Evolutionary conservation across 2,113 vertebrate genomes (phyloP).

Genomic region (Crotalus tigris): DNA sequence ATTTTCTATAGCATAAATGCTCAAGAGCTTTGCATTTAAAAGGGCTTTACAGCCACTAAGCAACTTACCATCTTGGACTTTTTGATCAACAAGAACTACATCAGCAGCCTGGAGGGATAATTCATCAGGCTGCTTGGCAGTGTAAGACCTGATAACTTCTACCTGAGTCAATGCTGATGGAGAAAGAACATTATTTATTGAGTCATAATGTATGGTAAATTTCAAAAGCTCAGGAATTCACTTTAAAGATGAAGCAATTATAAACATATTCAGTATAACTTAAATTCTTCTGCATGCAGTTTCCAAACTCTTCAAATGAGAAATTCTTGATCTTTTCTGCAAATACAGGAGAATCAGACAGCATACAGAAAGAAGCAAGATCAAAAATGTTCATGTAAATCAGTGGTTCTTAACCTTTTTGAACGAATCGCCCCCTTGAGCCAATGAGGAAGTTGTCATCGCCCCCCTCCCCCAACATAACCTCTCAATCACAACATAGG

Average conservation of each 20-base stretch:
- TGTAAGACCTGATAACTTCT: constrained; percentile 87
- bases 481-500: no score
- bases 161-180: constrained; percentile 82
- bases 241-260: background rate
- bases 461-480: no score
- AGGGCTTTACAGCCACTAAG: background rate
- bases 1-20: background rate
- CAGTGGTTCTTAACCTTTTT: background rate
- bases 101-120: constrained; percentile 92
- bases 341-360: background rate
- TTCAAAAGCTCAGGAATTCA: background rate
- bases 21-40: background rate
- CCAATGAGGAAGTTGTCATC: no score
- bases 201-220: background rate
- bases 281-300: background rate
- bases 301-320: background rate
- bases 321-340: background rate
- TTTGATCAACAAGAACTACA: constrained; percentile 90
- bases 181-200: background rate
- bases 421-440: no score
- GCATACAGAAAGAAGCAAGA: background rate
- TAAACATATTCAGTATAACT: background rate
- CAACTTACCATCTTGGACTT: constrained; percentile 78
- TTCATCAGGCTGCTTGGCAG: constrained; percentile 91
- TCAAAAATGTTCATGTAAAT: background rate